Evolutionary conservation across 2,888 invertebrate species (phyloP).

Genomic region (Meteorus colon): DNA sequence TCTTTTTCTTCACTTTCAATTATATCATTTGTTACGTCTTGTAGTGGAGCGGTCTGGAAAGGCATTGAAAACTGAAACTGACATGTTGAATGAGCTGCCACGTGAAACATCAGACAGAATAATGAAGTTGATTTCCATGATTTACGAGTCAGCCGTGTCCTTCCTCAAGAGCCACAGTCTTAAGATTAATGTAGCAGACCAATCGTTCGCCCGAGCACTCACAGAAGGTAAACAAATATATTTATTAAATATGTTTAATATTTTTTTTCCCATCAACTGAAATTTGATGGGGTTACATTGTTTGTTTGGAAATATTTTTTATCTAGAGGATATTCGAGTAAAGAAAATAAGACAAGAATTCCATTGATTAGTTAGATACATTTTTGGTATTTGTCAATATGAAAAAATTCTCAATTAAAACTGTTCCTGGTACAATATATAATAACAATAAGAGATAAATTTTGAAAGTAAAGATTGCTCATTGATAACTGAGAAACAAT

Average conservation of each 20-base stretch:
- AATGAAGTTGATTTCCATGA: conserved; percentile 76
- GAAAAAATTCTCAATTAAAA: too few relatives aligned
- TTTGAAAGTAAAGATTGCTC: too few relatives aligned
- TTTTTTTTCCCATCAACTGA: too few relatives aligned
- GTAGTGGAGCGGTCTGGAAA: conserved; percentile 67
- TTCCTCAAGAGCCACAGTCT: conserved; percentile 79
- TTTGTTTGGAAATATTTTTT: too few relatives aligned
- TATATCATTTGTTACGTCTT: conserved; percentile 38
- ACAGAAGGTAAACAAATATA: conserved; percentile 80
- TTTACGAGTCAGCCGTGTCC: conserved; percentile 76
- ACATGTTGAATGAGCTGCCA: conserved; percentile 76
- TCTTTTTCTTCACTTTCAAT: conserved; percentile 8
- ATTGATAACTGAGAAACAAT: too few relatives aligned
- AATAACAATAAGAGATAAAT: too few relatives aligned
- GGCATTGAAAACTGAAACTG: conserved; percentile 69
- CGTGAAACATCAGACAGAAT: conserved; percentile 75
- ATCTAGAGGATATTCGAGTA: too few relatives aligned
- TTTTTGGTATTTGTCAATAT: too few relatives aligned
- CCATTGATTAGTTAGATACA: too few relatives aligned
- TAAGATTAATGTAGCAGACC: conserved; percentile 82
- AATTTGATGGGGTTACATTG: too few relatives aligned
- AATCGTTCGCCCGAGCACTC: conserved; percentile 82
- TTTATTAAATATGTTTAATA: not conserved
- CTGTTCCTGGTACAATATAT: too few relatives aligned
- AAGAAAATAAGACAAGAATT: too few relatives aligned